A percentile compares a stretch with the other conserved stretches of the same genome.
phyloP scores from a whole-genome alignment of 2,888 invertebrate species.

The Ophion slaviceki region DNA sequence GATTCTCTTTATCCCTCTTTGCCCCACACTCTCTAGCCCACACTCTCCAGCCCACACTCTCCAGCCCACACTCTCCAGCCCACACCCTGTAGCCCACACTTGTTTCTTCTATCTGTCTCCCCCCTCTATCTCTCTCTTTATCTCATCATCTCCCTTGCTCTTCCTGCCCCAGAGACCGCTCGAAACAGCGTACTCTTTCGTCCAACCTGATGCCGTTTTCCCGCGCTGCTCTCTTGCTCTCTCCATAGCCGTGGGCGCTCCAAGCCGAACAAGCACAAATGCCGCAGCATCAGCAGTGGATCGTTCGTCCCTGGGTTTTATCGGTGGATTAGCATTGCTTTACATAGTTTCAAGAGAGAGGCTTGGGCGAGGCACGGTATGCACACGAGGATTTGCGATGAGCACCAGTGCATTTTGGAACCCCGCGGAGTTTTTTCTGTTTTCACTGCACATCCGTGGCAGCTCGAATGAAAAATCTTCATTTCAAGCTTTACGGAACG shows the following conservation, averaged over 20 bases:
- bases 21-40: conserved; percentile 10
- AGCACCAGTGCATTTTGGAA: conserved; percentile 60
- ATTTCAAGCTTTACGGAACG: neutral
- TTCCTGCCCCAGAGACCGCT: neutral
- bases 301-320: conserved; percentile 79
- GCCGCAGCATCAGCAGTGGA: conserved; percentile 67
- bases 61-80: conserved; percentile 16
- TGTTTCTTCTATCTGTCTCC: conserved; percentile 15
- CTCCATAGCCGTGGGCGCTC: conserved; percentile 47
- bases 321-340: conserved; percentile 82
- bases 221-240: conserved; percentile 47
- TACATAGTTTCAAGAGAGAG: conserved; percentile 77
- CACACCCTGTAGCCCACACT: conserved; percentile 21
- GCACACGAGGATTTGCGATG: conserved; percentile 53
- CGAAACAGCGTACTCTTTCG: conserved; percentile 41
- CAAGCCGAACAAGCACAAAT: conserved; percentile 55
- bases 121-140: neutral
- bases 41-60: neutral
- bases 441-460: conserved; percentile 42
- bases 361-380: conserved; percentile 17
- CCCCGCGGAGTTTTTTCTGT: conserved; percentile 34
- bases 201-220: conserved; percentile 45
- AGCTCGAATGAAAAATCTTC: conserved; percentile 1
- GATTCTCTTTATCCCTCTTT: conserved; percentile 30
- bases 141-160: conserved; percentile 35